Conservation (phyloP, 2,888 invertebrate genomes). For the Sphinx pinastri region DNA sequence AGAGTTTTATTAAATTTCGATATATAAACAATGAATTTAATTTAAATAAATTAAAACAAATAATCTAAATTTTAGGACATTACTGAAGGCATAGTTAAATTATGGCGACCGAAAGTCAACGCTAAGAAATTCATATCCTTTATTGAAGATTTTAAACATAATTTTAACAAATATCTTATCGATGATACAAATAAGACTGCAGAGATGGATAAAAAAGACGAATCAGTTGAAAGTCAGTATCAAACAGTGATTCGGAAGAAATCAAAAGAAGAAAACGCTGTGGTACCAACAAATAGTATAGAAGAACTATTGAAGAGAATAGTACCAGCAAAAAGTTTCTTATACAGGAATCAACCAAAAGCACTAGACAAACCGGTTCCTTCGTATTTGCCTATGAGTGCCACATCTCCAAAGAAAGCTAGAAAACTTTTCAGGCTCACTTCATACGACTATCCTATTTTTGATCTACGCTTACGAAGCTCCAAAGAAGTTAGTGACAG, state of each 20-base stretch:
- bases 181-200: conserved; percentile 12
- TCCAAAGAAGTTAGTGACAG: conserved; percentile 66
- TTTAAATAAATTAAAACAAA: too few relatives aligned
- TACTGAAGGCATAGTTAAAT: conserved; percentile 70
- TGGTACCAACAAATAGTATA: conserved; percentile 48
- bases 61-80: conserved; percentile 53
- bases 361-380: conserved; percentile 54
- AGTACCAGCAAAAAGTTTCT: conserved; percentile 75
- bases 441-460: conserved; percentile 72
- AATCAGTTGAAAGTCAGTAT: conserved; percentile 61
- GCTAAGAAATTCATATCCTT: conserved; percentile 67
- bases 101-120: conserved; percentile 69
- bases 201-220: conserved; percentile 25
- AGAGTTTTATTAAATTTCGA: too few relatives aligned
- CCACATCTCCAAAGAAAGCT: conserved; percentile 55
- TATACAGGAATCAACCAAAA: conserved; percentile 69
- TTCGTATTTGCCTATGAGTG: conserved; percentile 76
- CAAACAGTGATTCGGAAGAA: conserved; percentile 63
- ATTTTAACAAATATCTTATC: conserved; percentile 62
- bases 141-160: conserved; percentile 61
- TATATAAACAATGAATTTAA: too few relatives aligned
- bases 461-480: conserved; percentile 59
- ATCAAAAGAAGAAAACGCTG: conserved; percentile 41
- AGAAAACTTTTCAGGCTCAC: conserved; percentile 68
- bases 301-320: conserved; percentile 72